Conservation (phyloP, 2,888 invertebrate species). For the Drosophila mimetica region DNA sequence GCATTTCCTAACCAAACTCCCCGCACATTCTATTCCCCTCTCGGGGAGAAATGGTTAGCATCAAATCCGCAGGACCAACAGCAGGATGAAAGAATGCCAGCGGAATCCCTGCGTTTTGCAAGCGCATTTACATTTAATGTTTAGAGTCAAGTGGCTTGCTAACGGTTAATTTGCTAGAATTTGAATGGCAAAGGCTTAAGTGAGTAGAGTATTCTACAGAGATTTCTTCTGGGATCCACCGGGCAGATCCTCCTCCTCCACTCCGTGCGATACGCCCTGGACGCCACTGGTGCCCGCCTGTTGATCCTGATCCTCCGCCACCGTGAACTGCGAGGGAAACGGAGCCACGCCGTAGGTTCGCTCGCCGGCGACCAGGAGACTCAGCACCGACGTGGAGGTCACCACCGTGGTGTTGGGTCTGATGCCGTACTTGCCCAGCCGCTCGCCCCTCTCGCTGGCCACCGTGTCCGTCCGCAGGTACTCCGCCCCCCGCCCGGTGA, state of each 20-base stretch:
- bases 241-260: not conserved
- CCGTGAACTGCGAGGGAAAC: not conserved
- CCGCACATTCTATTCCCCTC: constrained; percentile 11
- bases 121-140: constrained; percentile 26
- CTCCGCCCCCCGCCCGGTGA: constrained; percentile 92
- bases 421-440: constrained; percentile 77
- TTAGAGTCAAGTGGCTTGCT: not conserved
- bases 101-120: constrained; percentile 14
- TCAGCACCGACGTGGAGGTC: constrained; percentile 67
- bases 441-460: constrained; percentile 87
- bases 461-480: constrained; percentile 94
- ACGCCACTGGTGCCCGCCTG: constrained; percentile 11
- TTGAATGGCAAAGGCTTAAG: no score
- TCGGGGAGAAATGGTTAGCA: constrained; percentile 14
- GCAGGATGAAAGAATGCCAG: constrained; percentile 9
- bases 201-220: no score
- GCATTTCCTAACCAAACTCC: constrained; percentile 7
- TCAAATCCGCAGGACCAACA: constrained; percentile 12
- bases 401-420: constrained; percentile 81
- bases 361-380: constrained; percentile 77
- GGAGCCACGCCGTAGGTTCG: constrained; percentile 26
- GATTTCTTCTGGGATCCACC: constrained; percentile 6
- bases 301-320: constrained; percentile 3
- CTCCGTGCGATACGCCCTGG: not conserved
- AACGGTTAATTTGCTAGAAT: constrained; percentile 19